These are phyloP conservation scores for Eumaeus atala DNA, from an alignment of 1,140 invertebrate genomes.

Conservation along the genomic window DNA sequence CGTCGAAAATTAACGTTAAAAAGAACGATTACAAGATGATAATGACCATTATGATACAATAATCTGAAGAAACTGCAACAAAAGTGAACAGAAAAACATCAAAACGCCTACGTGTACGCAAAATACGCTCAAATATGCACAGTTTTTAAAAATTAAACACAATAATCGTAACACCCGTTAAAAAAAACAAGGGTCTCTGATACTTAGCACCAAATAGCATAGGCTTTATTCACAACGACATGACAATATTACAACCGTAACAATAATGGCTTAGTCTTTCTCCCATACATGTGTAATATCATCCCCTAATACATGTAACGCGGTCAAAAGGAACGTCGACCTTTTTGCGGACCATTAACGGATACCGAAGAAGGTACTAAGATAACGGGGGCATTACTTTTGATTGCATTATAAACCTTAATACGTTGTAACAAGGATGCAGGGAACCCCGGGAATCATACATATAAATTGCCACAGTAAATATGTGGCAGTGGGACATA, in stretches of 20 bases:
- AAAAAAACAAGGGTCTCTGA: too few species aligned
- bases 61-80: too few species aligned
- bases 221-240: too few species aligned
- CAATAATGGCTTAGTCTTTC: slow-evolving; percentile 1
- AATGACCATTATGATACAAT: too few species aligned
- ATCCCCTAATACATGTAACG: slow-evolving; percentile 20
- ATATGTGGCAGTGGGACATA: slow-evolving; percentile 1
- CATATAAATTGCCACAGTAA: slow-evolving; percentile 1
- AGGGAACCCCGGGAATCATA: slow-evolving; percentile 1
- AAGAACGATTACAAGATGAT: too few species aligned
- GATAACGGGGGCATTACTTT: slow-evolving; percentile 11
- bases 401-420: slow-evolving; percentile 9
- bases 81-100: too few species aligned
- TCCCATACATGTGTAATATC: slow-evolving; percentile 9
- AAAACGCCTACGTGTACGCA: too few species aligned
- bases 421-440: not conserved
- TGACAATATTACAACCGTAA: not conserved
- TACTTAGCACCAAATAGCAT: too few species aligned
- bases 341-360: slow-evolving; percentile 27
- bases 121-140: too few species aligned
- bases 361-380: slow-evolving; percentile 21
- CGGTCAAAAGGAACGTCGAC: slow-evolving; percentile 20
- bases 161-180: too few species aligned
- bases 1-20: too few species aligned
- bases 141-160: too few species aligned